These are phyloP conservation scores for Crypturellus undulatus DNA, from an alignment of 2,113 vertebrate species.

Conservation along the genomic window DNA sequence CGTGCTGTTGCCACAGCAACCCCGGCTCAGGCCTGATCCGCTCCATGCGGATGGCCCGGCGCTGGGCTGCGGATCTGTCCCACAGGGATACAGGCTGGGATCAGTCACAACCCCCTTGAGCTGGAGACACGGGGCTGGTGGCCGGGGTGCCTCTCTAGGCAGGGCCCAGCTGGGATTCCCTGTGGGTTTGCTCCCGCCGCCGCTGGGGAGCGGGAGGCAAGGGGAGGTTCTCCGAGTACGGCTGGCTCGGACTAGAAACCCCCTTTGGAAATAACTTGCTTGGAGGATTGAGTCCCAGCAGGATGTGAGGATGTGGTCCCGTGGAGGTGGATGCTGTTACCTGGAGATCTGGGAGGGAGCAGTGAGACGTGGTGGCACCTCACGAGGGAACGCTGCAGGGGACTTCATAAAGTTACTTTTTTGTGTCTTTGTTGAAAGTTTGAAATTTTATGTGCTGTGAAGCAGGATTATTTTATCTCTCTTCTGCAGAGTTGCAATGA, in stretches of 20 bases:
- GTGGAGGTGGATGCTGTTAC: neutral
- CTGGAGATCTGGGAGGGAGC: neutral
- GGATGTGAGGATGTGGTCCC: slow-evolving; percentile 16
- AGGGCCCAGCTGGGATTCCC: neutral
- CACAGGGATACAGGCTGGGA: neutral
- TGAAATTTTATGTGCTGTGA: neutral
- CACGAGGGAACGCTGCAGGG: neutral
- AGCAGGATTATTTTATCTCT: neutral
- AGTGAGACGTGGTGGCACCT: neutral
- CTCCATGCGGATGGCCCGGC: neutral
- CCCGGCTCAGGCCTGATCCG: neutral
- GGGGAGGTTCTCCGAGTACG: neutral
- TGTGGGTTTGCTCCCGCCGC: neutral
- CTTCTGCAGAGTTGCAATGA: neutral
- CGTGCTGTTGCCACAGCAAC: slow-evolving; percentile 37
- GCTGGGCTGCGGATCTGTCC: accelerated
- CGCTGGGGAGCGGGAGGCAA: neutral
- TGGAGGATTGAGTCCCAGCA: neutral
- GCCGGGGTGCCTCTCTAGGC: neutral
- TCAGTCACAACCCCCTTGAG: neutral
- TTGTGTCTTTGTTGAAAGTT: slow-evolving; percentile 35
- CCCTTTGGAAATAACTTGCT: neutral
- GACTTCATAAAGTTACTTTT: neutral
- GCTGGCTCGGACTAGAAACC: neutral
- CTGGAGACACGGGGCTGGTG: accelerated